phyloP scores from a whole-genome alignment of 2,888 invertebrate species.

The Tachina fera region DNA sequence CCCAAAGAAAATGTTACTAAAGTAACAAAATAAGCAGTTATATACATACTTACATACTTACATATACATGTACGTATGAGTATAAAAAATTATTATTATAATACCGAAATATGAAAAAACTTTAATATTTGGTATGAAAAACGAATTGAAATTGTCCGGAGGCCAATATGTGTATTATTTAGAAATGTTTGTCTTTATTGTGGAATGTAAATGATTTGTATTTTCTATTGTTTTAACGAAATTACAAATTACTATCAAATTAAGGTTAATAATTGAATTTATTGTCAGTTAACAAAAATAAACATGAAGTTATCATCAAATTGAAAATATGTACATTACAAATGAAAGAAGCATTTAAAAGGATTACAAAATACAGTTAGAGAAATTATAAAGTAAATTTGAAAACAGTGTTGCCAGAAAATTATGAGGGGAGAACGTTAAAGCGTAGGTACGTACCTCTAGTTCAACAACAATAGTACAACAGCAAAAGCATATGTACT shows the following conservation, averaged over 20 bases:
- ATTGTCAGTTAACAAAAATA: conserved; percentile 40
- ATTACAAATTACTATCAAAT: conserved; percentile 68
- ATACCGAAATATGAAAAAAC: background rate
- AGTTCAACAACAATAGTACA: too few relatives aligned
- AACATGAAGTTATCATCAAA: conserved; percentile 33
- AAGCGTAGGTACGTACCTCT: too few relatives aligned
- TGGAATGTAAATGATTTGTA: conserved; percentile 10
- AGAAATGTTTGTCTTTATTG: background rate
- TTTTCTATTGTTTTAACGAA: conserved; percentile 62
- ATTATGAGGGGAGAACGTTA: too few relatives aligned
- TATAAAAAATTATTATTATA: conserved; percentile 24
- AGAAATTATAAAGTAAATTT: background rate
- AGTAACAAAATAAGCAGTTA: background rate
- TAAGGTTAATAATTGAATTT: conserved; percentile 65
- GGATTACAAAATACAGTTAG: background rate
- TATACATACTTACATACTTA: too few relatives aligned
- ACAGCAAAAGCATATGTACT: too few relatives aligned
- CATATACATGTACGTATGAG: background rate
- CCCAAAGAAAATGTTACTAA: conserved; percentile 1
- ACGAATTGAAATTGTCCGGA: conserved; percentile 24
- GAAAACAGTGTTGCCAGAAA: too few relatives aligned
- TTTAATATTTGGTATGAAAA: conserved; percentile 19
- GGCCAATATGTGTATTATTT: background rate
- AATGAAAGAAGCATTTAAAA: background rate
- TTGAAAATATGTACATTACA: background rate